A percentile compares a stretch with the other conserved stretches of the same genome.
These are phyloP conservation scores for Pachyrhynchus sulphureomaculatus DNA, from an alignment of 1,140 invertebrate genomes.

Conservation along the genomic window DNA sequence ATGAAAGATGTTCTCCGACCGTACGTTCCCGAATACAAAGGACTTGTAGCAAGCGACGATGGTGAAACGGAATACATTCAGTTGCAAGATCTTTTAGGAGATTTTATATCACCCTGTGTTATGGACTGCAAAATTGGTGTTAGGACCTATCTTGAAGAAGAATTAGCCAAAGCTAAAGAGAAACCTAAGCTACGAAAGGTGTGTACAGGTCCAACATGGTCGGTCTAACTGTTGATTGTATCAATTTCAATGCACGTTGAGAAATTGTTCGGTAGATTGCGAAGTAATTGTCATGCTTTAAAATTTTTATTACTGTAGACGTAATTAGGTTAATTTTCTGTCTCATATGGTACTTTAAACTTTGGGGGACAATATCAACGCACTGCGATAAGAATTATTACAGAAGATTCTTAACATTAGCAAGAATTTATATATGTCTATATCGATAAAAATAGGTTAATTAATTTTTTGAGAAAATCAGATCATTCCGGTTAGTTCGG, in stretches of 20 bases:
- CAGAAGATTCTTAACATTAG: too few species aligned
- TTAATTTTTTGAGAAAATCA: too few species aligned
- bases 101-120: slow-evolving; percentile 87
- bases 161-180: slow-evolving; percentile 90
- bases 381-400: too few species aligned
- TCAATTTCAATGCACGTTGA: background rate
- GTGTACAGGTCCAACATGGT: slow-evolving; percentile 24
- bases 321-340: background rate
- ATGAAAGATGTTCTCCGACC: slow-evolving; percentile 85
- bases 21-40: slow-evolving; percentile 90
- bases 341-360: too few species aligned
- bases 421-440: too few species aligned
- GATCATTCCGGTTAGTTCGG: too few species aligned
- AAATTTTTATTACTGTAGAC: background rate
- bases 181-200: slow-evolving; percentile 89
- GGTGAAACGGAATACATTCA: slow-evolving; percentile 88
- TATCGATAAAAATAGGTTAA: too few species aligned
- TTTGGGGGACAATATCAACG: too few species aligned
- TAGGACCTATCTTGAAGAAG: slow-evolving; percentile 91
- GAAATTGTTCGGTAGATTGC: background rate
- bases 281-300: background rate
- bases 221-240: too few species aligned
- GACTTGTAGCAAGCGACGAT: slow-evolving; percentile 75
- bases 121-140: slow-evolving; percentile 98
- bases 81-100: slow-evolving; percentile 87